Evolutionary conservation across 2,113 vertebrate genomes (phyloP).

Genomic region (Syngnathoides biaculeatus): DNA sequence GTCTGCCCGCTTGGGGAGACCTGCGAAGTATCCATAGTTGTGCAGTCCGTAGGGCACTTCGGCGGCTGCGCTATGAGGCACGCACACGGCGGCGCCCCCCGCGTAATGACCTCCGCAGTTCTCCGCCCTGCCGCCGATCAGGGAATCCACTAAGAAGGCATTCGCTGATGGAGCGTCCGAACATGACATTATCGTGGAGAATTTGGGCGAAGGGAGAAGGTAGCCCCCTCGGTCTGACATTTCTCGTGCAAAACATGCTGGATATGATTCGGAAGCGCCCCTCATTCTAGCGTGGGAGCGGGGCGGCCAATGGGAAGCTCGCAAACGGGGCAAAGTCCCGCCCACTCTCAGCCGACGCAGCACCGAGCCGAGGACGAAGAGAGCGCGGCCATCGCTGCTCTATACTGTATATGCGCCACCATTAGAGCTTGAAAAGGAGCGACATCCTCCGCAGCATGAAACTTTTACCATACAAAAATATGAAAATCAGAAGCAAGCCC

Average conservation of each 20-base stretch:
- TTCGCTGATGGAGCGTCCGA: conserved; percentile 95
- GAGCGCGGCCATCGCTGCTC: conserved; percentile 61
- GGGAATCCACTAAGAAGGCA: conserved; percentile 96
- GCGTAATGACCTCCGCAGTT: conserved; percentile 83
- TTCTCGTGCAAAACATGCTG: conserved; percentile 99
- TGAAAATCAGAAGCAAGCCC: neutral
- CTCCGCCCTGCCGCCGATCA: conserved; percentile 92
- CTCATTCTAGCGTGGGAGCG: conserved; percentile 81
- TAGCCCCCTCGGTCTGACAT: conserved; percentile 99
- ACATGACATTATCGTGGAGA: conserved; percentile 99
- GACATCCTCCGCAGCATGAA: conserved; percentile 27
- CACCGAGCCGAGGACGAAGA: conserved; percentile 73
- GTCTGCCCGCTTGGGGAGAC: conserved; percentile 87
- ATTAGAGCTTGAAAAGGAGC: conserved; percentile 25
- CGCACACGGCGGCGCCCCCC: conserved; percentile 80
- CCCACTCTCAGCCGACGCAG: conserved; percentile 86
- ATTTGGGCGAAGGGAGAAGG: conserved; percentile 97
- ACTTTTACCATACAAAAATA: neutral
- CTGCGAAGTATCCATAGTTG: conserved; percentile 94
- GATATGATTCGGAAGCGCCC: conserved; percentile 98
- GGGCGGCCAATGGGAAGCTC: conserved; percentile 88
- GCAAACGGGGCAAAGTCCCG: conserved; percentile 78
- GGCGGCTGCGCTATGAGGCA: conserved; percentile 80
- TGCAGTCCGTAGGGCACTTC: conserved; percentile 94
- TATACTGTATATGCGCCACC: conserved; percentile 57